phyloP scores from a whole-genome alignment of 2,113 vertebrate genomes.

The Paramisgurnus dabryanus region DNA sequence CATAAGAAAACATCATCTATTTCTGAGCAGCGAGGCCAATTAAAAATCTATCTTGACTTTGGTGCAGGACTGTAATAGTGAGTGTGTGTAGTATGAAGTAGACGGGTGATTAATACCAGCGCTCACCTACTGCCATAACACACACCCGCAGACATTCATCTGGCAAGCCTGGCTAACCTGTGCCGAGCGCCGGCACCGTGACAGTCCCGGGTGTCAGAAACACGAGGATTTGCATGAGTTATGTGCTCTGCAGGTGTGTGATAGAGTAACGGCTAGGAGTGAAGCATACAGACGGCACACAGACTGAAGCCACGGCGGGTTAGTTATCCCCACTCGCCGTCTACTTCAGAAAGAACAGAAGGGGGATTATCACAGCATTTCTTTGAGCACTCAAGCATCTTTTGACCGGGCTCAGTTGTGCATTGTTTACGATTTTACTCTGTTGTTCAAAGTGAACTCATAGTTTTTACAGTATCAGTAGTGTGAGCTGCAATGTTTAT shows the following conservation, averaged over 20 bases:
- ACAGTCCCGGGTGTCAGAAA: conserved; percentile 54
- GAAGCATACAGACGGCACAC: conserved; percentile 1
- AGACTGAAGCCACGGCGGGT: not conserved
- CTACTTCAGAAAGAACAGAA: not conserved
- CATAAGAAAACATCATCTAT: conserved; percentile 75
- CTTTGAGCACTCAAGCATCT: conserved; percentile 4
- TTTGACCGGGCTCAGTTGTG: conserved; percentile 5
- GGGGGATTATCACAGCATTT: conserved; percentile 26
- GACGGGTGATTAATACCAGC: conserved; percentile 77
- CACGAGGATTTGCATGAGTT: conserved; percentile 53
- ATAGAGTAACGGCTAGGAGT: conserved; percentile 37
- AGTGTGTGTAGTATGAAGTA: conserved; percentile 69
- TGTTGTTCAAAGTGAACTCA: not conserved
- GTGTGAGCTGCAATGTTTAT: not conserved
- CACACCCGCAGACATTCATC: conserved; percentile 74
- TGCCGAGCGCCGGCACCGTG: conserved; percentile 38
- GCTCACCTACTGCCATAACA: conserved; percentile 84
- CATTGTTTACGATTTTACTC: not conserved
- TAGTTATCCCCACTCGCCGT: not conserved
- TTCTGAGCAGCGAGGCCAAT: conserved; percentile 76
- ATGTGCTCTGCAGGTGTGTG: conserved; percentile 49
- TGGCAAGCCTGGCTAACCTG: conserved; percentile 58
- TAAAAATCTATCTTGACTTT: conserved; percentile 82
- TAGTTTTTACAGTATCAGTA: not conserved
- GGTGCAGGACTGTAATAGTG: conserved; percentile 75